Conservation (phyloP, 2,888 invertebrate genomes). For the Catocala fraxini region DNA sequence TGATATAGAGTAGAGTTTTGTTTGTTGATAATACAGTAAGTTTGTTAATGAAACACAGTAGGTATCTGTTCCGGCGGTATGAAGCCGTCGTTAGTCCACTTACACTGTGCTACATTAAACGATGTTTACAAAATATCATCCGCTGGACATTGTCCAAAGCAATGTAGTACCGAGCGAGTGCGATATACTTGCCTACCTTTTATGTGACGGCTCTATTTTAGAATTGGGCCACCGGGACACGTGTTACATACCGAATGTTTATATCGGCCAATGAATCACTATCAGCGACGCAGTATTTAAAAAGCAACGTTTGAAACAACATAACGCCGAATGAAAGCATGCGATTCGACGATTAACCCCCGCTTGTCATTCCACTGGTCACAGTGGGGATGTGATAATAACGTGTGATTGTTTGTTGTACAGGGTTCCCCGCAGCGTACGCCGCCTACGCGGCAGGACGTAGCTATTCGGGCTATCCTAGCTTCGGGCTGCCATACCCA, state of each 20-base stretch:
- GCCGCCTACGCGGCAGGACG: constrained; percentile 98
- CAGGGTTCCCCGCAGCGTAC: constrained; percentile 98
- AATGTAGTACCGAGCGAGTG: constrained; percentile 72
- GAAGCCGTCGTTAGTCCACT: constrained; percentile 70
- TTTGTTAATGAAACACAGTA: constrained; percentile 42
- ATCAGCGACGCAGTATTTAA: constrained; percentile 55
- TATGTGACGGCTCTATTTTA: constrained; percentile 80
- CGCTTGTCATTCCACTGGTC: constrained; percentile 55
- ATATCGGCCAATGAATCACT: constrained; percentile 61
- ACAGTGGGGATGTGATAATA: constrained; percentile 43
- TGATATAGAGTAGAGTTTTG: constrained; percentile 62
- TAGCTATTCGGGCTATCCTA: constrained; percentile 98
- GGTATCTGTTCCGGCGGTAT: constrained; percentile 62
- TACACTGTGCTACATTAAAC: constrained; percentile 74
- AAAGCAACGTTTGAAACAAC: constrained; percentile 52
- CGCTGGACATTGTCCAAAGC: constrained; percentile 83
- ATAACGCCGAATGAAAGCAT: constrained; percentile 65
- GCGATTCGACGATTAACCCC: constrained; percentile 67
- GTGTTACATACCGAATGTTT: constrained; percentile 66
- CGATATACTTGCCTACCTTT: constrained; percentile 74
- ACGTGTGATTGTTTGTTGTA: constrained; percentile 74
- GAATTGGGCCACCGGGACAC: constrained; percentile 74
- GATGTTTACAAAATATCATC: constrained; percentile 79
- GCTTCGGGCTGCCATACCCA: constrained; percentile 99
- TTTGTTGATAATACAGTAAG: constrained; percentile 50